Conservation (phyloP, 2,888 invertebrate genomes). For the Scaeva pyrastri region DNA sequence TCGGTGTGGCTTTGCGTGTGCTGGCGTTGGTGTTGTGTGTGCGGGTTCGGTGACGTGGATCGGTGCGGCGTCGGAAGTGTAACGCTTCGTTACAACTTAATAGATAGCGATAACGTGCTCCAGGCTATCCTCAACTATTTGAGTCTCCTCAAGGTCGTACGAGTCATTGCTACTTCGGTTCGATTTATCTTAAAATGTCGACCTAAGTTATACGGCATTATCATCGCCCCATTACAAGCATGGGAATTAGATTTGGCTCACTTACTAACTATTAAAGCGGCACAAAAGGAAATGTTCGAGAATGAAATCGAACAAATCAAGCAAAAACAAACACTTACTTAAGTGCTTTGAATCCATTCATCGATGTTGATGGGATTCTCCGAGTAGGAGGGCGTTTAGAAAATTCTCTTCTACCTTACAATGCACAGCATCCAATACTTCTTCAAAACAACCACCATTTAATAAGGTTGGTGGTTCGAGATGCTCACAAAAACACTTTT, state of each 20-base stretch:
- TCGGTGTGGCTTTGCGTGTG: too few relatives aligned
- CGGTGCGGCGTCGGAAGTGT: too few relatives aligned
- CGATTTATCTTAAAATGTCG: too few relatives aligned
- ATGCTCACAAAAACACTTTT: slow-evolving; percentile 21
- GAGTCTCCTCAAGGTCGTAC: neutral
- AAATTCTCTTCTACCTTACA: neutral
- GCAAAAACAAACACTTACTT: neutral
- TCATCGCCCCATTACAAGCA: too few relatives aligned
- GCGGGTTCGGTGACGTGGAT: too few relatives aligned
- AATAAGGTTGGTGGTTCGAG: slow-evolving; percentile 13
- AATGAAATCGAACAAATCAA: neutral
- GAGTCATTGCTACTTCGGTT: neutral
- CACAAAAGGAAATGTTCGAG: slow-evolving; percentile 12
- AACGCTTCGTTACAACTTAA: too few relatives aligned
- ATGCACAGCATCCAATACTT: neutral
- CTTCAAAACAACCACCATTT: slow-evolving; percentile 7
- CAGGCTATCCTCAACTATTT: neutral
- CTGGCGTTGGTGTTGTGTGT: too few relatives aligned
- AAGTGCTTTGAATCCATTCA: neutral
- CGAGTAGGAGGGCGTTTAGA: slow-evolving; percentile 37
- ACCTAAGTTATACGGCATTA: too few relatives aligned
- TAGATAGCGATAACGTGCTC: neutral
- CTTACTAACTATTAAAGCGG: too few relatives aligned
- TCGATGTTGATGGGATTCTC: slow-evolving; percentile 8
- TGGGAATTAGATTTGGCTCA: too few relatives aligned